These are phyloP conservation scores for Anthonomus grandis DNA, from an alignment of 1,140 invertebrate genomes.

Conservation along the genomic window DNA sequence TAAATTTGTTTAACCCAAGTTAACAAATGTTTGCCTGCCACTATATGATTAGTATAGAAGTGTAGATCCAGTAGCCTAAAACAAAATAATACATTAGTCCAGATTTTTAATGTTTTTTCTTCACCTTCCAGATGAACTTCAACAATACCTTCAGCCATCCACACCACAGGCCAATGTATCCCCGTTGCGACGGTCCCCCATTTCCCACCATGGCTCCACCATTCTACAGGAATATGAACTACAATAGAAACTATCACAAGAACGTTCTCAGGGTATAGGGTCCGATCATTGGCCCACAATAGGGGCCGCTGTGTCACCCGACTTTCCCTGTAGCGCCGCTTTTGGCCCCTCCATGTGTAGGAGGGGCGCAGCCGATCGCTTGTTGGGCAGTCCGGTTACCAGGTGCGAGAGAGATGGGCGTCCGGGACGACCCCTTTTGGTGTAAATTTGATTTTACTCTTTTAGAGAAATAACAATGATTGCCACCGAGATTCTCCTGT, in stretches of 20 bases:
- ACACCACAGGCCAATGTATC: constrained; percentile 39
- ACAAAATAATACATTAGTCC: background rate
- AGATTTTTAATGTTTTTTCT: background rate
- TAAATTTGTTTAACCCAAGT: no score
- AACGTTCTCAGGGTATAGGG: constrained; percentile 45
- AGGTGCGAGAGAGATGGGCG: no score
- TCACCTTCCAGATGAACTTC: constrained; percentile 42
- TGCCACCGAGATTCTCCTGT: background rate
- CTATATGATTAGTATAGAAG: no score
- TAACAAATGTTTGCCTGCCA: no score
- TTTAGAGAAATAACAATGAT: no score
- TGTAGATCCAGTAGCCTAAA: background rate
- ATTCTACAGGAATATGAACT: constrained; percentile 45
- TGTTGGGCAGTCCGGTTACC: no score
- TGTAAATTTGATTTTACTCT: no score
- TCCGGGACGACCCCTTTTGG: no score
- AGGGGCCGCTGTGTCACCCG: background rate
- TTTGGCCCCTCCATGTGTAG: constrained; percentile 30
- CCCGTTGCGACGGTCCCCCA: constrained; percentile 27
- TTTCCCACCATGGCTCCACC: constrained; percentile 36
- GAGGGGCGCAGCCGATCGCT: background rate
- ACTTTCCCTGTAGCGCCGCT: constrained; percentile 15
- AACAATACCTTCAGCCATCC: constrained; percentile 39
- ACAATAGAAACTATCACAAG: constrained; percentile 44
- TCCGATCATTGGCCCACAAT: background rate